Base-by-base conservation (phyloP, 2,797 vertebrate species). In the Poeciliopsis turneri region DNA sequence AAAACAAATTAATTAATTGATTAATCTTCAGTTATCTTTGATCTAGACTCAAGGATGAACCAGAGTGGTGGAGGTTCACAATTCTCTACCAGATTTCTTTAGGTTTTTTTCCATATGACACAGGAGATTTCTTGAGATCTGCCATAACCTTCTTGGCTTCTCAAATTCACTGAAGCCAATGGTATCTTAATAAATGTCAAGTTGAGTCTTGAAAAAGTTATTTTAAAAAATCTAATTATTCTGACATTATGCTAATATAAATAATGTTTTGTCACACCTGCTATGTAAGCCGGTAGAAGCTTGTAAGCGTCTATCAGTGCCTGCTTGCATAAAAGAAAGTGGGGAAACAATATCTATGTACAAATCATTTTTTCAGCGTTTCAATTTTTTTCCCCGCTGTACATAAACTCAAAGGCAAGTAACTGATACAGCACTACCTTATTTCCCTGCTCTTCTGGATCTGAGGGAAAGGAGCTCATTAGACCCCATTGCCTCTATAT, bases 391-490 rank as follows among this genome's bases (percentile, higher is more conserved):
- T 9, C 4, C 0, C 16, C 5, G 9, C 9, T 36, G 16, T n/a
- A 47, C 4, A 49, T 12, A 7, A 71, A 59, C n/a, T 49, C 13
- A 73, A 28, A 45, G 36, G 47, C 47, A 30, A 69, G n/a, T 13
- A 81, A 45, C 18, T 64, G 28, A 64, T 12, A 53, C 12, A 55
- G 11, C 13, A 59, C 36, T 39, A 61, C 43, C 43, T 71, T 25
- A 51, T 75, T 28, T 2, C 43, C 72, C n/a, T 20, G 61, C 47
- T 15, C 23, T 2, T 79, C 76, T 70, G 61, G 39, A 87, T 55
- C 77, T 68, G 66, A 82, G 43, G 72, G 57, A 76, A 45, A 30
- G 66, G 25, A 6, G 76, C 77, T 87, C 74, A 89, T 90, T 84
- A 85, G 74, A 70, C 74, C 74, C 53, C 2, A 41, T 71, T 86